Conservation (phyloP, 2,113 vertebrate genomes). For the Gopherus flavomarginatus region DNA sequence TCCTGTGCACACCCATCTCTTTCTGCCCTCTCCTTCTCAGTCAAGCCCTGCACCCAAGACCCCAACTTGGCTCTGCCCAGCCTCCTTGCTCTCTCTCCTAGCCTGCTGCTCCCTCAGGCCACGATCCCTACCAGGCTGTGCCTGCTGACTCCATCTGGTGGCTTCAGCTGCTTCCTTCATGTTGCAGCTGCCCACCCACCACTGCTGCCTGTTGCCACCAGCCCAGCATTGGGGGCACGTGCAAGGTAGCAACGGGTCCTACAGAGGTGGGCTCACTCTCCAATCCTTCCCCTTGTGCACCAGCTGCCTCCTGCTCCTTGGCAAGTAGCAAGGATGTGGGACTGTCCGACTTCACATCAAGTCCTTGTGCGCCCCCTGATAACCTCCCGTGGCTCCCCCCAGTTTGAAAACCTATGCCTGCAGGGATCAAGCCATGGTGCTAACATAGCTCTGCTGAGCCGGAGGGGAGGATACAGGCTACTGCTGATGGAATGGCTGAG, state of each 20-base stretch:
- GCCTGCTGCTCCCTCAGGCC: neutral
- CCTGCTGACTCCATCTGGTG: neutral
- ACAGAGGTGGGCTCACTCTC: no score
- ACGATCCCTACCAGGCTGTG: neutral
- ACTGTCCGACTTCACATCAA: neutral
- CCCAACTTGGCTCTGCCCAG: neutral
- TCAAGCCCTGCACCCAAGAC: no score
- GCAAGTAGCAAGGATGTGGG: neutral
- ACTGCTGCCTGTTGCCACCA: no score
- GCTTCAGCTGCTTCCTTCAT: neutral
- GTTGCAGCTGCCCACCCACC: no score
- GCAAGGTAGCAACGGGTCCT: no score
- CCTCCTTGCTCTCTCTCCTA: no score
- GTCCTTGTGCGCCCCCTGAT: neutral
- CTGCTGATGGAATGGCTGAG: neutral
- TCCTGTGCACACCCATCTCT: neutral
- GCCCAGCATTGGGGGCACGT: no score
- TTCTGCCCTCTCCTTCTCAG: neutral
- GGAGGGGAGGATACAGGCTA: neutral
- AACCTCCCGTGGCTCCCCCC: no score
- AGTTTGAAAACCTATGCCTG: neutral
- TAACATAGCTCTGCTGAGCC: neutral
- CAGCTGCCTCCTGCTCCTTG: neutral
- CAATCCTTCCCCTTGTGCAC: neutral
- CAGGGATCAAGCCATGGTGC: neutral